Percentiles rank a stretch among this genome's conserved stretches.
Conservation (phyloP, 2,888 invertebrate genomes). For the Leptothorax acervorum region DNA sequence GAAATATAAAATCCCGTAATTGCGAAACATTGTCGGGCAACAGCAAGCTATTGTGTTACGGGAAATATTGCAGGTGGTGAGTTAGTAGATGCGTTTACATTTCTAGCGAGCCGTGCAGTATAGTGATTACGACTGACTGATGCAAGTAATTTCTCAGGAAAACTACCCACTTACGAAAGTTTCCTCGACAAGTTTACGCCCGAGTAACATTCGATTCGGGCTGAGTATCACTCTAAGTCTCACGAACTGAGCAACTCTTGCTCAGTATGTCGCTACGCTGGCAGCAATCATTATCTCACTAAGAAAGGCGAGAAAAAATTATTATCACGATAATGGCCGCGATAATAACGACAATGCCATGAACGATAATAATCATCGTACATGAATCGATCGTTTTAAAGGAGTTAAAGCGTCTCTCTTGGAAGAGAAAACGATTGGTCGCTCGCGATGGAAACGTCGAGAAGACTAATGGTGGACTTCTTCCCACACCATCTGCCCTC, state of each 20-base stretch:
- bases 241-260: background rate
- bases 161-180: slow-evolving; percentile 76
- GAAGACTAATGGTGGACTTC: slow-evolving; percentile 69
- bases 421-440: slow-evolving; percentile 56
- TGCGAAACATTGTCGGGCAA: slow-evolving; percentile 52
- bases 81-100: slow-evolving; percentile 73
- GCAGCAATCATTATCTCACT: slow-evolving; percentile 21
- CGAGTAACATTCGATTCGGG: slow-evolving; percentile 67
- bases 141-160: slow-evolving; percentile 78
- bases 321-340: slow-evolving; percentile 10
- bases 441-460: slow-evolving; percentile 69
- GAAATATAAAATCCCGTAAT: slow-evolving; percentile 58
- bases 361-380: slow-evolving; percentile 50
- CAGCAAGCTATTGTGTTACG: slow-evolving; percentile 58
- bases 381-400: slow-evolving; percentile 49
- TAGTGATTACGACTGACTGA: slow-evolving; percentile 80
- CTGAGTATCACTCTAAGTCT: slow-evolving; percentile 35
- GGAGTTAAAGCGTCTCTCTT: slow-evolving; percentile 16
- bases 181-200: slow-evolving; percentile 72
- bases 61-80: slow-evolving; percentile 61
- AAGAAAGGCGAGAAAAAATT: slow-evolving; percentile 8
- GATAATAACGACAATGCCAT: slow-evolving; percentile 31
- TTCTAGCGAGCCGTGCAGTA: slow-evolving; percentile 65
- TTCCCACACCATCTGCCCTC: slow-evolving; percentile 48
- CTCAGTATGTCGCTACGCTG: background rate